phyloP scores from a whole-genome alignment of 2,888 invertebrate genomes.

The Netelia melanura region DNA sequence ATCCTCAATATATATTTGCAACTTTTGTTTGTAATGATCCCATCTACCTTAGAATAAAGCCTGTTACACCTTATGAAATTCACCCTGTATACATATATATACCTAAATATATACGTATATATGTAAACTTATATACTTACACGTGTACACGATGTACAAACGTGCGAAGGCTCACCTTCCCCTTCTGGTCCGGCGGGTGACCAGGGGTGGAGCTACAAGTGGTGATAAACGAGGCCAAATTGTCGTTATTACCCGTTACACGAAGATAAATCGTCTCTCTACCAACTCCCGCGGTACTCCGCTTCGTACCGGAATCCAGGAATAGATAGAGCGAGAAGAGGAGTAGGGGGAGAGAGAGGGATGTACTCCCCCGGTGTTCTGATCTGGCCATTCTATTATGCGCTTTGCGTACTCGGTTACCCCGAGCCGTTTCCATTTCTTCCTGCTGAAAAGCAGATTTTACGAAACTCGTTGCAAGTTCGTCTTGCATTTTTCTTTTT shows the following conservation, averaged over 20 bases:
- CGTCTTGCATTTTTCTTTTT: no score
- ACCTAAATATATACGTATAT: background rate
- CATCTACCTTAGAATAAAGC: no score
- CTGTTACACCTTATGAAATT: no score
- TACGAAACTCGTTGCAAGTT: no score
- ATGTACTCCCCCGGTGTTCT: background rate
- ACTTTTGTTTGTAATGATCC: no score
- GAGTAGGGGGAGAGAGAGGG: background rate
- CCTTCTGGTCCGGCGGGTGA: conserved; percentile 71
- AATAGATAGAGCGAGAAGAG: no score
- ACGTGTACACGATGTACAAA: conserved; percentile 11
- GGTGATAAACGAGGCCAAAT: conserved; percentile 83
- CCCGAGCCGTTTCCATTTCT: background rate
- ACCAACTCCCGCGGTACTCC: conserved; percentile 19
- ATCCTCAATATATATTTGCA: no score
- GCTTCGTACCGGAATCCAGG: conserved; percentile 23
- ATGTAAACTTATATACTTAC: background rate
- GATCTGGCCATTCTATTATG: conserved; percentile 5
- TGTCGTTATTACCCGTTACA: conserved; percentile 80
- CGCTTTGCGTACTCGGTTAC: background rate
- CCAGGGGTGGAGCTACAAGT: conserved; percentile 83
- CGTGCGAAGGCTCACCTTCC: conserved; percentile 35
- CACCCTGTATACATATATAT: no score
- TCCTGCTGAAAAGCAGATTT: no score
- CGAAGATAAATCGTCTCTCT: conserved; percentile 70